Conservation (phyloP, 2,113 vertebrate species). For the Amphiprion percula region DNA sequence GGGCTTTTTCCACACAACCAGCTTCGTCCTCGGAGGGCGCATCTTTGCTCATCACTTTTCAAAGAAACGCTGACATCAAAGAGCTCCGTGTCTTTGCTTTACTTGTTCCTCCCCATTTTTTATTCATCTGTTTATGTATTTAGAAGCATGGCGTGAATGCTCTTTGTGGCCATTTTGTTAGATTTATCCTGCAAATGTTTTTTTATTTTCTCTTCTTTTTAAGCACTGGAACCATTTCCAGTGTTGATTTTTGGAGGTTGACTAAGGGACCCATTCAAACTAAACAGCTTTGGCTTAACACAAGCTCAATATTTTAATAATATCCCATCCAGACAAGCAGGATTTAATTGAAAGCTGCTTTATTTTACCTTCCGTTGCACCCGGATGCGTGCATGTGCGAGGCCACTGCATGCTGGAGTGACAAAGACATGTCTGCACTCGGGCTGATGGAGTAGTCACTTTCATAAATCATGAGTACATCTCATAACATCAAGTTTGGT, state of each 20-base stretch:
- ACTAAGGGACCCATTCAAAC: conserved; percentile 25
- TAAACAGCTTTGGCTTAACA: conserved; percentile 33
- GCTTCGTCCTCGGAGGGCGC: conserved; percentile 14
- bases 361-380: conserved; percentile 21
- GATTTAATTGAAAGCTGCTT: conserved; percentile 31
- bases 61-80: conserved; percentile 37
- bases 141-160: conserved; percentile 2
- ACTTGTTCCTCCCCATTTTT: neutral
- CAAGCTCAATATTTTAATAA: conserved; percentile 55
- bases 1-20: conserved; percentile 1
- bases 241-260: conserved; percentile 1
- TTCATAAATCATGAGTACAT: conserved; percentile 75
- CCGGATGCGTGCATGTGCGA: conserved; percentile 14
- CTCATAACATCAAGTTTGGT: conserved; percentile 61
- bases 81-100: conserved; percentile 13
- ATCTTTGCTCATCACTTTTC: conserved; percentile 36
- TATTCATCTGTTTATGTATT: conserved; percentile 44
- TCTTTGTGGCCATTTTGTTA: conserved; percentile 26
- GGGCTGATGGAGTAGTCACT: conserved; percentile 44
- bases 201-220: neutral
- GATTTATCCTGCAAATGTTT: conserved; percentile 21
- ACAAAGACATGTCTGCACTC: conserved; percentile 52
- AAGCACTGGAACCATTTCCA: conserved; percentile 5
- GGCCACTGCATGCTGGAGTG: conserved; percentile 32
- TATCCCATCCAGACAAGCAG: conserved; percentile 16